phyloP scores from a whole-genome alignment of 2,113 vertebrate genomes.

The Ageneiosus marmoratus region DNA sequence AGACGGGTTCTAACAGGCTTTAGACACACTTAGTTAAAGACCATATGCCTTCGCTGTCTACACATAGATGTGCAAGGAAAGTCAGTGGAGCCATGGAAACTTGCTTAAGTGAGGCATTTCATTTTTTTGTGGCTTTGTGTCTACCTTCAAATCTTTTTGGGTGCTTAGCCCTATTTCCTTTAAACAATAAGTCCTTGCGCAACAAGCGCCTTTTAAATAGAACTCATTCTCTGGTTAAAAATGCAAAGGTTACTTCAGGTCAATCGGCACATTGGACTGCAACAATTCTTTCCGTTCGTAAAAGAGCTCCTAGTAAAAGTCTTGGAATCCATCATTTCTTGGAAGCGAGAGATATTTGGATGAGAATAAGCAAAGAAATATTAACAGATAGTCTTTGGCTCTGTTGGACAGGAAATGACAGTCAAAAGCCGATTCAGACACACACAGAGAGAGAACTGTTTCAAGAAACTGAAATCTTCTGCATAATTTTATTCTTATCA shows the following conservation, averaged over 20 bases:
- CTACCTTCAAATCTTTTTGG: background rate
- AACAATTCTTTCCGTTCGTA: slow-evolving; percentile 51
- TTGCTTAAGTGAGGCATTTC: slow-evolving; percentile 5
- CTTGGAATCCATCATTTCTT: slow-evolving; percentile 41
- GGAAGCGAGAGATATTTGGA: slow-evolving; percentile 36
- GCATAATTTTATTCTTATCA: background rate
- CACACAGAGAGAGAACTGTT: background rate
- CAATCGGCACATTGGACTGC: slow-evolving; percentile 48
- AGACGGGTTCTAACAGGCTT: slow-evolving; percentile 32
- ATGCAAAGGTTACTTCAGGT: slow-evolving; percentile 28
- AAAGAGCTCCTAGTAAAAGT: slow-evolving; percentile 44
- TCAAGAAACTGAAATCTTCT: background rate
- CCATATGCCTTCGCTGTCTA: background rate
- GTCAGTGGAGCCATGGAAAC: slow-evolving; percentile 18
- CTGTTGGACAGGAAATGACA: slow-evolving; percentile 11
- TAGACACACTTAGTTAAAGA: slow-evolving; percentile 32
- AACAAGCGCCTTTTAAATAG: background rate
- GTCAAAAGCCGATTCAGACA: background rate
- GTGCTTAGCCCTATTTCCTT: background rate
- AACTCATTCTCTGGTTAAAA: slow-evolving; percentile 9
- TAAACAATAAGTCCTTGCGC: slow-evolving; percentile 1
- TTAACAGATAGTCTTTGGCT: slow-evolving; percentile 37
- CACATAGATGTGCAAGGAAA: slow-evolving; percentile 27
- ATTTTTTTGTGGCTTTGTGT: background rate
- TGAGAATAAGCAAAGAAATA: slow-evolving; percentile 21